Evolutionary conservation across 1,140 invertebrate genomes (phyloP), one percentile per base, ranked within the genome.

Genomic region (Anastatus disparis): DNA sequence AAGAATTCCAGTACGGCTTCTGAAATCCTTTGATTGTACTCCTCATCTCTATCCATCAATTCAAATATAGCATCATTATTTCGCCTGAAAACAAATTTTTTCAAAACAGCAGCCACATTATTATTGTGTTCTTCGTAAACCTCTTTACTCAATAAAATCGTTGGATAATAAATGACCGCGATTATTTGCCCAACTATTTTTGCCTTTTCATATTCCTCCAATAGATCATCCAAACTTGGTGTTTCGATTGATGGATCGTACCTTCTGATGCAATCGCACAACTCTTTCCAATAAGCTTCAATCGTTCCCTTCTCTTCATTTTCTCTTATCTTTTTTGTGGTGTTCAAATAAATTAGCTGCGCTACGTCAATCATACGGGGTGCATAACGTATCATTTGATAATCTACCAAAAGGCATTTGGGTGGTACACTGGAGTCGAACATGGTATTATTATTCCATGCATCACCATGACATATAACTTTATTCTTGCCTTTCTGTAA

Each of bases 371-470:
- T 80, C 0, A 82, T 79, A 1, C 82, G 84, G 4, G 86, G 85
- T 3, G 76, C 79, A 27, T 85, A 85, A 12, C 86, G 78, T 8
- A 84, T 79, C 2, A 87, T 77, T 81, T 89, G 88, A 70, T 87
- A 89, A 75, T 90, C 88, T 0, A 90, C 87, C 1, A 90, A 73
- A 1, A 88, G 62, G 55, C 88, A 88, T 22, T 86, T 77, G 9
- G 86, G 71, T 27, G 83, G 82, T 65, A 87, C 87, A 17, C 55
- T 58, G 2, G 31, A 40, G n/a, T 42, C 50, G 35, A 88, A 81
- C 61, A 82, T 56, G 4, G 46, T 10, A 40, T 68, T 68, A 50
- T 61, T 68, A 4, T 42, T 3, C 66, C 66, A 68, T 15, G 26
- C n/a, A n/a, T 68, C 66, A 0, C 66, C 66, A 10, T 68, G 66